A percentile compares a stretch with the other conserved stretches of the same genome.
These are phyloP conservation scores for Perognathus longimembris DNA, from an alignment of 2,113 vertebrate genomes.

Conservation along the genomic window DNA sequence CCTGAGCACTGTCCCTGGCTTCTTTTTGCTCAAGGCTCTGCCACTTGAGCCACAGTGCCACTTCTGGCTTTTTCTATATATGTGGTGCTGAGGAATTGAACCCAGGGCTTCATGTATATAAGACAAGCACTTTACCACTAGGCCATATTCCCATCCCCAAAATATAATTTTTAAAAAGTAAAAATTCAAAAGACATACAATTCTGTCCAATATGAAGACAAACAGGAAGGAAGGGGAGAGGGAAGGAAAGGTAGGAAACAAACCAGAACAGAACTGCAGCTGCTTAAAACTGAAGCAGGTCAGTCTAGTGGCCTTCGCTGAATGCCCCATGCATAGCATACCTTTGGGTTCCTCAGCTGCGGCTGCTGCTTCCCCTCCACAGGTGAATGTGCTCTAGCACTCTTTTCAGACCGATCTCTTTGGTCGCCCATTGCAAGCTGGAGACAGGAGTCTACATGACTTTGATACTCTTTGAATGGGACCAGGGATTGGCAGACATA, in stretches of 20 bases:
- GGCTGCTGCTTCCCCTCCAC: slow-evolving; percentile 54
- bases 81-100: no score
- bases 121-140: no score
- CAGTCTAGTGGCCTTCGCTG: neutral
- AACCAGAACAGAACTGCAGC: neutral
- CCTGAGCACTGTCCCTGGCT: no score
- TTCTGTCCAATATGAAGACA: slow-evolving; percentile 9
- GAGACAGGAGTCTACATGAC: slow-evolving; percentile 92
- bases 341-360: slow-evolving; percentile 82
- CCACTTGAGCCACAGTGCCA: no score
- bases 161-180: slow-evolving; percentile 17
- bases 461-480: slow-evolving; percentile 88
- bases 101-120: no score
- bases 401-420: slow-evolving; percentile 63
- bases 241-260: neutral
- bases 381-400: neutral
- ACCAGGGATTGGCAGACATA: slow-evolving; percentile 91
- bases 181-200: neutral
- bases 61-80: no score
- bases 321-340: slow-evolving; percentile 61
- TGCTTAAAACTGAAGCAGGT: neutral
- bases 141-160: no score
- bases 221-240: neutral
- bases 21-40: no score
- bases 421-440: slow-evolving; percentile 80